Percentiles rank a stretch among this genome's conserved stretches.
phyloP scores from a whole-genome alignment of 2,113 vertebrate species.

The Oxyura jamaicensis region DNA sequence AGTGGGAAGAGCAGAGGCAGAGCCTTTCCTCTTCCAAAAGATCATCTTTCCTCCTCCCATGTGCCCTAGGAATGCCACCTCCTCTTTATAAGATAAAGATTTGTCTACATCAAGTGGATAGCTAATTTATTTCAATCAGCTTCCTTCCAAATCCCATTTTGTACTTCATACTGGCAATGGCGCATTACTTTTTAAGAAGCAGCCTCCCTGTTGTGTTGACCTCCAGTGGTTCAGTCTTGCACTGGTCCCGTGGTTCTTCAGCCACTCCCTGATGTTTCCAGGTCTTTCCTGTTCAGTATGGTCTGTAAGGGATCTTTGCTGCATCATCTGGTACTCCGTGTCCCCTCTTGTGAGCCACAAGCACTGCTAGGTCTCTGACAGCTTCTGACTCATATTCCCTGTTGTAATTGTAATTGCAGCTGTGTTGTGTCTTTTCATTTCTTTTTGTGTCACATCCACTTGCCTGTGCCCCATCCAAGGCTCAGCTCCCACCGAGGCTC shows the following conservation, averaged over 20 bases:
- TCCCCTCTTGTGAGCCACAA: background rate
- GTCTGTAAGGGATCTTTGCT: background rate
- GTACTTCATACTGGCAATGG: background rate
- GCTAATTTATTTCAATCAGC: background rate
- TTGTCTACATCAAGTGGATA: background rate
- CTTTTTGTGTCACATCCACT: background rate
- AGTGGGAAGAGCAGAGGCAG: background rate
- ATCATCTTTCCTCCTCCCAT: background rate
- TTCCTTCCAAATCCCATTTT: background rate
- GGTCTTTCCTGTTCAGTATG: background rate
- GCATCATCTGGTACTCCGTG: background rate
- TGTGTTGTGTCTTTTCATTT: background rate
- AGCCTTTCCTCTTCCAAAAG: background rate
- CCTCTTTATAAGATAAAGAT: background rate
- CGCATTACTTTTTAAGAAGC: background rate
- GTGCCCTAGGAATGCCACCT: background rate
- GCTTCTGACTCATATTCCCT: constrained; percentile 25
- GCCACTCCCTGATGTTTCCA: background rate
- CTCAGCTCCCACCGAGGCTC: background rate
- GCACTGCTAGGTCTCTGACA: background rate
- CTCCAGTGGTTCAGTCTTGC: background rate
- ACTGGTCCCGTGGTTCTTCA: background rate
- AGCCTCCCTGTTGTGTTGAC: background rate
- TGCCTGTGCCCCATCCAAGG: background rate
- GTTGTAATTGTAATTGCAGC: background rate